These are phyloP conservation scores for Urocolius indicus DNA, from an alignment of 2,113 vertebrate genomes.

Conservation along the genomic window DNA sequence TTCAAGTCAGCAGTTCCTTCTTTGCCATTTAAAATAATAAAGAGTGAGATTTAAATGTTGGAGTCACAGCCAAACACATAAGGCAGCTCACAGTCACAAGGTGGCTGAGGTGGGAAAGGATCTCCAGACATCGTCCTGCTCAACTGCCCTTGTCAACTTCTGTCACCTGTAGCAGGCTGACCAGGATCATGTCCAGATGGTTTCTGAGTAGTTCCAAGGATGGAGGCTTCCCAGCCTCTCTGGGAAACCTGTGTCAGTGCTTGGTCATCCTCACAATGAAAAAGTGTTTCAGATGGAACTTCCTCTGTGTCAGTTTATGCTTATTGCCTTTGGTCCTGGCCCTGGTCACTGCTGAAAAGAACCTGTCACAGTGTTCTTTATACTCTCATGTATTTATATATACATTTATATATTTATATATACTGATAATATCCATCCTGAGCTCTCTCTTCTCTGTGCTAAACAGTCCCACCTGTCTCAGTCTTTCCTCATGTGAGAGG, in stretches of 20 bases:
- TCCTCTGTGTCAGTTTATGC: background rate
- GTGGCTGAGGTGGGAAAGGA: background rate
- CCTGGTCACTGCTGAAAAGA: background rate
- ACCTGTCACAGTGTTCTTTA: background rate
- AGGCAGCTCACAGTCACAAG: background rate
- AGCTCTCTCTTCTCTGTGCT: background rate
- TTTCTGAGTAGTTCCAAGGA: background rate
- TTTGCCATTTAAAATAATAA: background rate
- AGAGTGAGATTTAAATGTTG: conserved; percentile 14
- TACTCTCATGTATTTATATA: background rate
- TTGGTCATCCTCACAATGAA: background rate
- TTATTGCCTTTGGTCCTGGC: background rate
- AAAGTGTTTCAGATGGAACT: background rate
- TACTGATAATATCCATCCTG: background rate
- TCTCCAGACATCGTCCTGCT: background rate
- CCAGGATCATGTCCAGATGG: background rate
- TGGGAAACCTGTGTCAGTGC: background rate
- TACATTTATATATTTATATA: background rate
- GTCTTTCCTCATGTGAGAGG: background rate
- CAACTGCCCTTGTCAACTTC: background rate
- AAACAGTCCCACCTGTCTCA: background rate
- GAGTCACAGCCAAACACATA: background rate
- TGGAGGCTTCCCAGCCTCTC: background rate
- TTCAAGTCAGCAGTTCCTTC: background rate
- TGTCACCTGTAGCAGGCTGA: background rate